phyloP scores from a whole-genome alignment of 2,113 vertebrate species.

The Cacatua alba region DNA sequence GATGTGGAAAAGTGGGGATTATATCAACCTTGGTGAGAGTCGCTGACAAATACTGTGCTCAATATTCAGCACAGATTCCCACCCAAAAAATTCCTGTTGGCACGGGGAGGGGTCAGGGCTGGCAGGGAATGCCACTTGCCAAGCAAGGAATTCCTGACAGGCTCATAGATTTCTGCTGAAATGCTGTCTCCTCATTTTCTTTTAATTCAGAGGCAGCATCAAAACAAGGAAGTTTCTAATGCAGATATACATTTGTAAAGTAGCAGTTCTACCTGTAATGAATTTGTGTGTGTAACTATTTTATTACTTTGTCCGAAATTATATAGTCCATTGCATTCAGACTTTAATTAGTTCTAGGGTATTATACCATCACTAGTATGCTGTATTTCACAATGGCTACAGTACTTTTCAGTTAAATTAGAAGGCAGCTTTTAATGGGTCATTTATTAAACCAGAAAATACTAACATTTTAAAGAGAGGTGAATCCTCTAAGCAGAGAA shows the following conservation, averaged over 20 bases:
- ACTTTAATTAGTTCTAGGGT: neutral
- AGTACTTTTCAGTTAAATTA: neutral
- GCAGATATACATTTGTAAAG: neutral
- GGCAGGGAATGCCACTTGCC: neutral
- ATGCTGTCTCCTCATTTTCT: neutral
- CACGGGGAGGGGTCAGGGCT: rapidly evolving
- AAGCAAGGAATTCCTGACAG: neutral
- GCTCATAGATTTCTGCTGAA: neutral
- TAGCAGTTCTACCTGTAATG: neutral
- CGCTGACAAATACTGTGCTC: neutral
- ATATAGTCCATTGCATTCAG: neutral
- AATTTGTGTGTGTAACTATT: neutral
- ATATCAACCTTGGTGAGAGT: neutral
- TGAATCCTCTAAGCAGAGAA: neutral
- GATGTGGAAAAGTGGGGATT: neutral
- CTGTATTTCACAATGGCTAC: neutral
- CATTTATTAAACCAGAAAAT: constrained; percentile 12
- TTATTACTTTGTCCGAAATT: neutral
- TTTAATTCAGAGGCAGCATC: neutral
- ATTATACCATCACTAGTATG: neutral
- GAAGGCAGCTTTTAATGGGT: neutral
- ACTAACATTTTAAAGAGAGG: neutral
- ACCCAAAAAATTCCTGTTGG: neutral
- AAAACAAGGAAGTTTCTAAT: neutral
- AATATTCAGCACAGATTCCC: neutral